A percentile compares a stretch with the other conserved stretches of the same genome.
phyloP scores from a whole-genome alignment of 2,113 vertebrate genomes.

The Vulpes ferrilata region DNA sequence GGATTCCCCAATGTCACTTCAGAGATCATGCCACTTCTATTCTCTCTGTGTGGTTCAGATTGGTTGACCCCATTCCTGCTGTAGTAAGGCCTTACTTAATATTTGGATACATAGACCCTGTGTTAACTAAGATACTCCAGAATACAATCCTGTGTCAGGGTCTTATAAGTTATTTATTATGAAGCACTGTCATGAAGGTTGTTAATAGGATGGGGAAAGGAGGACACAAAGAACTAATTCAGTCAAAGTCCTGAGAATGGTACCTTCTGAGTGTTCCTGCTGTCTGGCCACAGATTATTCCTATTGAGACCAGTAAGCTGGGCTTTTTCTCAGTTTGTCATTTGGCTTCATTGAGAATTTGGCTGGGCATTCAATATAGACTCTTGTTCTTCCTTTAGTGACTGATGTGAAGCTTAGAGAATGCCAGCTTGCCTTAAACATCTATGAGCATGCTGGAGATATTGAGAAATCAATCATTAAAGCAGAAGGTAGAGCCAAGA shows the following conservation, averaged over 20 bases:
- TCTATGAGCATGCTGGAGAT: background rate
- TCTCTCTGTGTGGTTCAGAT: fast-evolving
- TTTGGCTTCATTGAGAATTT: background rate
- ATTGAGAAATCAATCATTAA: background rate
- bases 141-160: background rate
- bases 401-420: background rate
- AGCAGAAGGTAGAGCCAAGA: background rate
- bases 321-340: background rate
- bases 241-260: background rate
- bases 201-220: background rate
- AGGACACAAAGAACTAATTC: background rate
- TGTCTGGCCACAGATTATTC: background rate
- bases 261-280: background rate
- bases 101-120: fast-evolving
- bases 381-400: background rate
- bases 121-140: background rate
- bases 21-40: background rate
- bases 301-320: background rate
- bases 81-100: background rate
- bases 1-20: background rate
- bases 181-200: too few relatives aligned
- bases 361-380: background rate
- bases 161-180: background rate
- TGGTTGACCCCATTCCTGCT: background rate
- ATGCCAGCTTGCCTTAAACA: background rate